Evolutionary conservation across 1,140 invertebrate species (phyloP).

Genomic region (Vanessa tameamea): DNA sequence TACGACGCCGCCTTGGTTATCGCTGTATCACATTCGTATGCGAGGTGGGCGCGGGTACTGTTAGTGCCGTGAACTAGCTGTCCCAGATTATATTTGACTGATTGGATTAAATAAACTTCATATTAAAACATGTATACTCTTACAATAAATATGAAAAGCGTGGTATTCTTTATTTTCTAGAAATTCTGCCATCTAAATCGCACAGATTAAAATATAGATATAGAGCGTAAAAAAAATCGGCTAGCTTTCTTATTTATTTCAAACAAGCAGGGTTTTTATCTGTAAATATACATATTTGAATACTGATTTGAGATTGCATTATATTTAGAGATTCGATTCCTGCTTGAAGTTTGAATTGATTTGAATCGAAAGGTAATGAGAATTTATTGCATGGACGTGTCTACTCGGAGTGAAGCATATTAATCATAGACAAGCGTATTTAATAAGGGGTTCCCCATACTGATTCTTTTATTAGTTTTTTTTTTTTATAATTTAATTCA

Average conservation of each 20-base stretch:
- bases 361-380: slow-evolving; percentile 8
- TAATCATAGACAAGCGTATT: slow-evolving; percentile 12
- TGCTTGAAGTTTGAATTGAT: slow-evolving; percentile 8
- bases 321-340: slow-evolving; percentile 15
- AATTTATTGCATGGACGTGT: slow-evolving; percentile 15
- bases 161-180: background rate
- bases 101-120: slow-evolving; percentile 2
- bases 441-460: background rate
- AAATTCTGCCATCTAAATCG: too few relatives aligned
- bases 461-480: background rate
- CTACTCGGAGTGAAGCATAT: slow-evolving; percentile 4
- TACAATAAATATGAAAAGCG: background rate
- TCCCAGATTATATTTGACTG: slow-evolving; percentile 41
- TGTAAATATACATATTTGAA: too few relatives aligned
- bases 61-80: slow-evolving; percentile 63
- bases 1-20: slow-evolving; percentile 45
- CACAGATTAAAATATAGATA: too few relatives aligned
- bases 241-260: too few relatives aligned
- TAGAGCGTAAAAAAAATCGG: too few relatives aligned
- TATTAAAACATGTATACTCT: background rate
- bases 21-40: slow-evolving; percentile 59
- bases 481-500: background rate
- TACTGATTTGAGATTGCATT: background rate
- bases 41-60: slow-evolving; percentile 43
- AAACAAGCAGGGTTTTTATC: too few relatives aligned